Conservation (phyloP, 2,888 invertebrate genomes). For the Gryllus longicercus region DNA sequence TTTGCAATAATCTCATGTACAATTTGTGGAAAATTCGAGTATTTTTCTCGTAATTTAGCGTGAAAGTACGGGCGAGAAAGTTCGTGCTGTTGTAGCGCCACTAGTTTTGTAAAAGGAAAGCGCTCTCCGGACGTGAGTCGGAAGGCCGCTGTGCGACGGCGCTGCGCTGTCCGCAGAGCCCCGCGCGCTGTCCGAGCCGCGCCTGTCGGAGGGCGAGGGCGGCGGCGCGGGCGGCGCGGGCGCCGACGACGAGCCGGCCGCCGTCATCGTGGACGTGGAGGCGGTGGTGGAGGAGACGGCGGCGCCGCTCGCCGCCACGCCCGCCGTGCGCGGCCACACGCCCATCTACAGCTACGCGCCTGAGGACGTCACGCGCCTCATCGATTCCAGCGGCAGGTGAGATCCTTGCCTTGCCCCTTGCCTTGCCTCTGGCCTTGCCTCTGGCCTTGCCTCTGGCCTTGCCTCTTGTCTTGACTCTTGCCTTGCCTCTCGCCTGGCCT, state of each 20-base stretch:
- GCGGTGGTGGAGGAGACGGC: constrained; percentile 77
- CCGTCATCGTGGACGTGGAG: constrained; percentile 75
- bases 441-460: too few relatives aligned
- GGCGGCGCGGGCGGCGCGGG: constrained; percentile 39
- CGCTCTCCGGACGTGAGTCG: too few relatives aligned
- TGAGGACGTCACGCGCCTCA: constrained; percentile 53
- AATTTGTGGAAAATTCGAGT: too few relatives aligned
- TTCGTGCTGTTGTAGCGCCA: too few relatives aligned
- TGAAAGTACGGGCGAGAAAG: too few relatives aligned
- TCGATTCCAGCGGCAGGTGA: constrained; percentile 49
- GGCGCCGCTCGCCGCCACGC: constrained; percentile 64
- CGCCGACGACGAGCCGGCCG: constrained; percentile 60
- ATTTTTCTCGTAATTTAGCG: too few relatives aligned
- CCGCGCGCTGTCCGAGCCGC: constrained; percentile 44
- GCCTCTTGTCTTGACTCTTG: too few relatives aligned
- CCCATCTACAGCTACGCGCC: constrained; percentile 69
- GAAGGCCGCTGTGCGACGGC: too few relatives aligned
- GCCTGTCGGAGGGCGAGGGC: constrained; percentile 40
- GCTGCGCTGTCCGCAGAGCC: constrained; percentile 38
- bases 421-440: too few relatives aligned
- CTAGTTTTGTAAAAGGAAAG: too few relatives aligned
- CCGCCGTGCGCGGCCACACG: constrained; percentile 61
- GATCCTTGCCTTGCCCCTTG: neutral
- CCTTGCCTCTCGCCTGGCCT: too few relatives aligned
- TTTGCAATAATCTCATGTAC: too few relatives aligned